These are phyloP conservation scores for Agonopterix heracliana DNA, from an alignment of 2,888 invertebrate genomes.

Conservation along the genomic window DNA sequence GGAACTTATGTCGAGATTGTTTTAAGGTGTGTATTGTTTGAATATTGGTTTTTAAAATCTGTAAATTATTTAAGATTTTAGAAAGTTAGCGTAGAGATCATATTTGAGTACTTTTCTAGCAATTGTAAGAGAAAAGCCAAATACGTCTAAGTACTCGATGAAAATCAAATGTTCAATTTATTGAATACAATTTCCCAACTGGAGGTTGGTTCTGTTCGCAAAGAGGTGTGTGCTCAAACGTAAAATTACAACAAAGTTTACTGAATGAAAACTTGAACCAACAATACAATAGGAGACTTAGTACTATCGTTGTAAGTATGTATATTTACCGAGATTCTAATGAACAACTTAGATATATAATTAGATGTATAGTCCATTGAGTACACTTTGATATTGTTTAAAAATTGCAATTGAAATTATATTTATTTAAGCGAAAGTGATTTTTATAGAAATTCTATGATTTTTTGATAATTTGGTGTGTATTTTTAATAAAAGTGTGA, in stretches of 20 bases:
- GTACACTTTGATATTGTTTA: slow-evolving; percentile 40
- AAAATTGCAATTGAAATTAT: slow-evolving; percentile 44
- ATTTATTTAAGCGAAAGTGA: slow-evolving; percentile 55
- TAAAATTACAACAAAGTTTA: no score
- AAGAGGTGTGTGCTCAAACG: no score
- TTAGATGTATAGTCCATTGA: slow-evolving; percentile 46
- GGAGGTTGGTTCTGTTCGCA: no score
- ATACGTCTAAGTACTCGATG: slow-evolving; percentile 27
- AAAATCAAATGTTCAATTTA: background rate
- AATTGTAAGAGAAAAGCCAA: slow-evolving; percentile 43
- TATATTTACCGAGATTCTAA: slow-evolving; percentile 52
- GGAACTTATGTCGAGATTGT: slow-evolving; percentile 30
- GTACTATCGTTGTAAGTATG: slow-evolving; percentile 30
- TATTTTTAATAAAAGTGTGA: slow-evolving; percentile 59
- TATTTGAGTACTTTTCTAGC: slow-evolving; percentile 8
- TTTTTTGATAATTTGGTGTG: slow-evolving; percentile 46
- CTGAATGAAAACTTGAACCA: background rate
- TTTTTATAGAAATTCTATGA: slow-evolving; percentile 42
- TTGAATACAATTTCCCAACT: no score
- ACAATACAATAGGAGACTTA: slow-evolving; percentile 5
- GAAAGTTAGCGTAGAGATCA: background rate
- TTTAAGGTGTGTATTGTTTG: slow-evolving; percentile 27
- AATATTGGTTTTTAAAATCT: slow-evolving; percentile 20
- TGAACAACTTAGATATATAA: slow-evolving; percentile 55
- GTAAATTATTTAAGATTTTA: slow-evolving; percentile 22